Evolutionary conservation across 1,140 invertebrate genomes (phyloP), one percentile per base, ranked within the genome.

Genomic region (Drosophila sp.): DNA sequence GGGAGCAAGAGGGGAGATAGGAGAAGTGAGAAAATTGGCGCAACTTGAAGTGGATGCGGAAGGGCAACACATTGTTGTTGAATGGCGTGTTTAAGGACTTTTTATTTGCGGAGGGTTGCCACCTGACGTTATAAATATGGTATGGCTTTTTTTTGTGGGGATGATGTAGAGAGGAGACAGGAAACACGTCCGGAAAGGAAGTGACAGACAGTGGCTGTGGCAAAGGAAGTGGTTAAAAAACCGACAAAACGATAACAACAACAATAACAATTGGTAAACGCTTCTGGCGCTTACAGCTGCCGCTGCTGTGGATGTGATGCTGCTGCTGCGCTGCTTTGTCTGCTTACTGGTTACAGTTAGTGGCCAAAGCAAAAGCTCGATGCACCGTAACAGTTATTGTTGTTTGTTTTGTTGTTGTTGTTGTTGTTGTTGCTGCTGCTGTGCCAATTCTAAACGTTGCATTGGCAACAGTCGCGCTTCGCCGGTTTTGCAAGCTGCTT

Each of bases 401-500:
- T 80, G 62, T 62, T 54, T 63, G 48, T 59, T 62, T 62, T 50
- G 59, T 61, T 45, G 61, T 61, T 21, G 21, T 21, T 21, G 1
- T 4, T 21, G 21, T 21, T 21, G 21, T 63, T 78, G 58, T 32
- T 80, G 27, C 48, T 74, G 73, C 65, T 89, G 80, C 58, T 89
- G 83, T 89, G 83, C 83, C 80, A 89, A 89, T 89, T 89, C 83
- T 89, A 89, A 89, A 70, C 79, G 79, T 74, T 89, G 84, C 81
- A 86, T 86, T 86, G 81, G 82, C 83, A 87, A 89, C 78, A 87
- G 83, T 81, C 82, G 83, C 84, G 84, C 86, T 84, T 90, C 86
- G 84, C 86, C 84, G 84, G 77, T 84, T 89, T 89, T 86, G 79
- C 81, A 81, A 86, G 53, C 67, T 57, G 63, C 72, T 21, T 72